phyloP scores from a whole-genome alignment of 2,797 vertebrate genomes.

The Podarcis lilfordi region DNA sequence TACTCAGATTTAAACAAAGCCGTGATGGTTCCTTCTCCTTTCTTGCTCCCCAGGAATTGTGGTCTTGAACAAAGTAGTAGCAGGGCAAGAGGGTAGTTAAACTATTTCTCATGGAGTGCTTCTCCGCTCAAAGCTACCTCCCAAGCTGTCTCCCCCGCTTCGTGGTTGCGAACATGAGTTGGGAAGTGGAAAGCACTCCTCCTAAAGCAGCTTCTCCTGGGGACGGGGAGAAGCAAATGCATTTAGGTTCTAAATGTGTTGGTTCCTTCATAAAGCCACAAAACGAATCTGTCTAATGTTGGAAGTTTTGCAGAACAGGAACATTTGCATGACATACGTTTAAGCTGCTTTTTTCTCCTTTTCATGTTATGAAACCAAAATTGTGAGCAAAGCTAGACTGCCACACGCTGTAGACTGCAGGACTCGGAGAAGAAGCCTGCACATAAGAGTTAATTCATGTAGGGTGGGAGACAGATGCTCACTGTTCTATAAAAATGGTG shows the following conservation, averaged over 20 bases:
- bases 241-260: background rate
- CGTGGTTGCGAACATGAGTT: too few species aligned
- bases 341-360: background rate
- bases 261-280: background rate
- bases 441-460: background rate
- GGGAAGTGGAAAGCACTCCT: background rate
- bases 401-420: too few species aligned
- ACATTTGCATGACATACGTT: background rate
- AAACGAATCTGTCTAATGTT: background rate
- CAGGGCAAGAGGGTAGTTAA: background rate
- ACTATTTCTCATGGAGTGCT: background rate
- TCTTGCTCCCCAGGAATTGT: background rate
- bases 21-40: background rate
- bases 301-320: background rate
- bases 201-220: background rate
- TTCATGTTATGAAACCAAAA: background rate
- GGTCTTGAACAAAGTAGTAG: background rate
- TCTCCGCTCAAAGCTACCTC: background rate
- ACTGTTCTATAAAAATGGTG: background rate
- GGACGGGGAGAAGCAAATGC: background rate
- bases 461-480: background rate
- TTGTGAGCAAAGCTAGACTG: background rate
- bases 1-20: background rate
- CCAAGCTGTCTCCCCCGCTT: too few species aligned
- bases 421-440: background rate